phyloP scores from a whole-genome alignment of 2,113 vertebrate species.

The Gasterosteus nipponicus region DNA sequence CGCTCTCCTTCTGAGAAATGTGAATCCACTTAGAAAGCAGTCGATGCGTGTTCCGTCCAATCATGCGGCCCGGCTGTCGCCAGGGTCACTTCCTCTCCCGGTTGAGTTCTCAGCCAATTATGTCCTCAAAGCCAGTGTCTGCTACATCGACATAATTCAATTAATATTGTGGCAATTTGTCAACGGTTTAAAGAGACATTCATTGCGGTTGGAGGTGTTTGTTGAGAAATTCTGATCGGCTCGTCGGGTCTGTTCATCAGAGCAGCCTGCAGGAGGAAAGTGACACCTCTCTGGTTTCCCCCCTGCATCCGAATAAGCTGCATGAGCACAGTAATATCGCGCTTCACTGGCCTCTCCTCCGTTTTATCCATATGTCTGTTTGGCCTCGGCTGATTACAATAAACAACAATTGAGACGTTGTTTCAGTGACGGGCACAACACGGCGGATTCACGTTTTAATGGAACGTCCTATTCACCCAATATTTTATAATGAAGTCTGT shows the following conservation, averaged over 20 bases:
- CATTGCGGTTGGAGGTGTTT: background rate
- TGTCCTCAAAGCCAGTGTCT: background rate
- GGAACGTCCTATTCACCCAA: background rate
- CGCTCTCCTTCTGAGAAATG: conserved; percentile 23
- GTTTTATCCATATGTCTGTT: background rate
- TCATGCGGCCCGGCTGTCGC: conserved; percentile 11
- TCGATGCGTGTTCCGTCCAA: conserved; percentile 9
- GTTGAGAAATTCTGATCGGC: background rate
- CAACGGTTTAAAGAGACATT: background rate
- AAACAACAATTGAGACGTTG: conserved; percentile 17
- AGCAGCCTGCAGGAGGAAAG: conserved; percentile 12
- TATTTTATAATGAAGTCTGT: background rate
- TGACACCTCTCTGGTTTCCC: conserved; percentile 38
- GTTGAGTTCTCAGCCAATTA: conserved; percentile 4
- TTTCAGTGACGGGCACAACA: conserved; percentile 39
- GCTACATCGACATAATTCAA: background rate
- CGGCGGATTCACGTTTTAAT: conserved; percentile 9
- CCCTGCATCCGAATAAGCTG: conserved; percentile 41
- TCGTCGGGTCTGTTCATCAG: conserved; percentile 3
- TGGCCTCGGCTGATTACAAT: conserved; percentile 4
- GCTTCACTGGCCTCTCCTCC: background rate
- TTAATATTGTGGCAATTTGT: background rate
- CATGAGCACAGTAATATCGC: conserved; percentile 10
- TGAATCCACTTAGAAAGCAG: conserved; percentile 28
- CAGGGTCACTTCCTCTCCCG: conserved; percentile 3